A percentile compares a stretch with the other conserved stretches of the same genome.
Conservation (phyloP, 2,113 vertebrate species). For the Sinocyclocheilus anshuiensis region DNA sequence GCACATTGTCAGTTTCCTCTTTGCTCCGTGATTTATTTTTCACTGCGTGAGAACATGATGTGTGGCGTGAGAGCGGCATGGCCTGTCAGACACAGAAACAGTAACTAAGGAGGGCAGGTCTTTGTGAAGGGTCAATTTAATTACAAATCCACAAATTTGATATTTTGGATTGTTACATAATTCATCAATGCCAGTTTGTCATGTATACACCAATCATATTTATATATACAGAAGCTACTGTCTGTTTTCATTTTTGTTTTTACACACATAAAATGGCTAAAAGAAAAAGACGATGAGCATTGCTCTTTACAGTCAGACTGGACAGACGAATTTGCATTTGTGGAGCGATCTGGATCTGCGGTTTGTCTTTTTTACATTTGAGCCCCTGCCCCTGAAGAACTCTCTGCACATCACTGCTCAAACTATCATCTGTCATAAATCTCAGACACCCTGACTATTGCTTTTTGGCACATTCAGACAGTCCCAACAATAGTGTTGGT, state of each 20-base stretch:
- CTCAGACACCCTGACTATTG: background rate
- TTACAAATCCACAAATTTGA: no score
- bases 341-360: background rate
- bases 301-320: background rate
- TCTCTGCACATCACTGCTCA: background rate
- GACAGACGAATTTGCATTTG: background rate
- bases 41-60: no score
- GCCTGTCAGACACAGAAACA: no score
- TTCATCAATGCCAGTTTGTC: no score
- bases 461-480: slow-evolving; percentile 22
- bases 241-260: background rate
- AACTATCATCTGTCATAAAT: background rate
- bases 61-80: no score
- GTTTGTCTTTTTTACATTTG: background rate
- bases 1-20: no score
- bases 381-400: background rate
- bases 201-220: no score
- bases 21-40: no score
- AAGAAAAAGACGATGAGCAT: background rate
- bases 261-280: background rate
- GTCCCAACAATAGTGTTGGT: slow-evolving; percentile 32
- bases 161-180: no score
- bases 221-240: background rate
- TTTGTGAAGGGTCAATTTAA: no score
- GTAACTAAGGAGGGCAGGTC: no score